Base-by-base conservation (phyloP, 2,113 vertebrate species). In the Sialia sialis region DNA sequence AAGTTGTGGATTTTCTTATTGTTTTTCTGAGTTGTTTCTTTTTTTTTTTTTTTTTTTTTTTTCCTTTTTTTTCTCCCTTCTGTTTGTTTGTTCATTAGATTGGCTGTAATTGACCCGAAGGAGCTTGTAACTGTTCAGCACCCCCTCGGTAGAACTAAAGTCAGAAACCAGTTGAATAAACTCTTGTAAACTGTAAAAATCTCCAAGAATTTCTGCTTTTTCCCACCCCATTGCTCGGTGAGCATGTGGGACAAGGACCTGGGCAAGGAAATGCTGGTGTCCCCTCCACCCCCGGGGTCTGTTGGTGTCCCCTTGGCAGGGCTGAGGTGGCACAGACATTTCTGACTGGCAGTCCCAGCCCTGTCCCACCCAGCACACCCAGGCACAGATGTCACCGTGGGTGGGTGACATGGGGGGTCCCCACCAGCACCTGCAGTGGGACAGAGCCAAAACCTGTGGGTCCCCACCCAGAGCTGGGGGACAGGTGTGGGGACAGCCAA, bases 81-180 rank as follows among this genome's bases (percentile, higher is more conserved):
- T 26, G 20, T 74, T 84, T 22, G 63, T 66, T 80, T 43, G 64
- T 94, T 93, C 6, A 30, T 98, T 99, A 99, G 98, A 97, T 97
- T 70, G 96, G 95, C 98, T 99, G 98, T 98, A 98, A 98, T 96
- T 97, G 98, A 98, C 96, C 98, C 93, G 97, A 98, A 98, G 97
- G 97, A 98, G 98, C 97, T 97, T 99, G 98, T 99, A 99, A 99
- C 97, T 97, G 98, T 98, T 98, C 99, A 98, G 98, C 98, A 98
- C 95, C 98, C 98, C 98, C 97, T 98, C 97, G 96, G 97, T 99
- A 99, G 98, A 98, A 98, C 98, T 98, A 98, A 99, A 99, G 98
- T 97, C 98, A 98, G 97, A 98, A 98, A 98, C 97, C 97, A 98
- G 97, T 98, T 98, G 97, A 99, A 99, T 99, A 99, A 99, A 99